phyloP scores from a whole-genome alignment of 2,888 invertebrate genomes.

The Limnephilus rhombicus region DNA sequence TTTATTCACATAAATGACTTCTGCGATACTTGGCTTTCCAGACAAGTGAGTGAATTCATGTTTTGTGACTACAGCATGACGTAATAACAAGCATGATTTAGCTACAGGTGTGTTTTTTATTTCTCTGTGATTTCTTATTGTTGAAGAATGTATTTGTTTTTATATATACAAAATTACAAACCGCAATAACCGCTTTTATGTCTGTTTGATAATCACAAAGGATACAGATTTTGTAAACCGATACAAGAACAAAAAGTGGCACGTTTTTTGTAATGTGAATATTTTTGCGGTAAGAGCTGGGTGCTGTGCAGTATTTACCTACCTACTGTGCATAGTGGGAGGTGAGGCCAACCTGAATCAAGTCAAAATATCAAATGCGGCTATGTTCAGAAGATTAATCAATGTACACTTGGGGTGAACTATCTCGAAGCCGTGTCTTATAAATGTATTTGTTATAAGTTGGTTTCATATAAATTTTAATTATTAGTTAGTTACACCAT shows the following conservation, averaged over 20 bases:
- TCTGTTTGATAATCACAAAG: neutral
- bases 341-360: neutral
- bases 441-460: too few species aligned
- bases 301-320: neutral
- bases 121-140: neutral
- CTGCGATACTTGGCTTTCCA: neutral
- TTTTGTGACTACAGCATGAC: neutral
- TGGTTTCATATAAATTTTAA: too few species aligned
- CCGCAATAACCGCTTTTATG: neutral
- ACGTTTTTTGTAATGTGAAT: neutral
- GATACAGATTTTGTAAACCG: neutral
- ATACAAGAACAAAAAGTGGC: neutral
- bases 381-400: too few species aligned
- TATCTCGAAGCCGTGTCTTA: too few species aligned
- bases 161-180: neutral
- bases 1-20: neutral
- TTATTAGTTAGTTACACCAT: too few species aligned
- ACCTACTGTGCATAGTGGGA: neutral
- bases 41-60: neutral
- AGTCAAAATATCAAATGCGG: neutral
- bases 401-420: too few species aligned
- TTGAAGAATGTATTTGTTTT: neutral
- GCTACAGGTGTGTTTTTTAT: neutral
- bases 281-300: neutral
- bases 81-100: neutral